Evolutionary conservation across 2,888 invertebrate species (phyloP), one percentile per base, ranked within the genome.

Genomic region (Troglohyphantes excavatus): DNA sequence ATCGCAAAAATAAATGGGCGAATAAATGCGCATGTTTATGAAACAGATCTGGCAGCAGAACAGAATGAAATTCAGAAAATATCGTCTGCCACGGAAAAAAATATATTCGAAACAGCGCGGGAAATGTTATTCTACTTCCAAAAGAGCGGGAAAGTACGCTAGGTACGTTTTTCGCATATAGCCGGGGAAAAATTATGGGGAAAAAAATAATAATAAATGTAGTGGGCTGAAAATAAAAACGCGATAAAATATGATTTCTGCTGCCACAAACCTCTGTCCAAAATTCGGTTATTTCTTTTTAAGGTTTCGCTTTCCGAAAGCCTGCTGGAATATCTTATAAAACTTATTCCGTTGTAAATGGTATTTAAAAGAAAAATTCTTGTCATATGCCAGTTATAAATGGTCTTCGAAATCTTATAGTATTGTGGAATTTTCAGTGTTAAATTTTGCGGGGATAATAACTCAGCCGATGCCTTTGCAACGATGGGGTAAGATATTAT

Each of bases 21-120:
- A 81, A 88, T 88, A 81, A 88, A 88, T 81, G 87, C 87, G 87
- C 81, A 88, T 88, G 87, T 88, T 88, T 88, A 88, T 88, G 87
- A 88, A 88, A 88, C 87, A 75, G 87, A 82, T 82, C 81, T 75
- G 81, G 87, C 65, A 82, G 81, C 72, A 79, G 46, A 63, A 43
- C 53, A 81, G 87, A 88, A 81, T 81, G 81, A 73, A 81, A 88
- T 81, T 81, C 81, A 67, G 73, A 87, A 87, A 81, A 81, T 81
- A 87, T 87, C 65, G 65, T 81, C 87, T 81, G 87, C 87, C 87
- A 81, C 73, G 72, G 65, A 61, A 67, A 72, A 86, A 75, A 81
- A 73, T 59, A 73, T 23, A 81, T 73, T 65, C 81, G 73, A 43
- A 86, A 65, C 29, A 75, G 29, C 27, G 17, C 59, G 63, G 46